These are phyloP conservation scores for Aphelenchoides besseyi DNA, from an alignment of 1,140 invertebrate species.

Conservation along the genomic window DNA sequence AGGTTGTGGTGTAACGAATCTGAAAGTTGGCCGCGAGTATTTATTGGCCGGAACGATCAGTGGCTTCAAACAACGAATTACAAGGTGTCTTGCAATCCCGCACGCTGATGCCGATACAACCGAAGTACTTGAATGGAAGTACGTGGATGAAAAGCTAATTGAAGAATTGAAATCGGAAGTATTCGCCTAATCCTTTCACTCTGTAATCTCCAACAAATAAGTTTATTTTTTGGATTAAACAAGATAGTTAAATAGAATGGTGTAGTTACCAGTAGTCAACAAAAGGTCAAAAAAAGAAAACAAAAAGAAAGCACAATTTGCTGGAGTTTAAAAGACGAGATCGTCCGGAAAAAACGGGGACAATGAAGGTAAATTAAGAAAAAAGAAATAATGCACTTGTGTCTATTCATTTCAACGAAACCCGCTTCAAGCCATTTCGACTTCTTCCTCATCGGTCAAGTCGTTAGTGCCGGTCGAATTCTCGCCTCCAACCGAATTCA, in stretches of 20 bases:
- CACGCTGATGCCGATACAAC: background rate
- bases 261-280: too few relatives aligned
- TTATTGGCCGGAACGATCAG: background rate
- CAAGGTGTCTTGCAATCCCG: background rate
- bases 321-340: too few relatives aligned
- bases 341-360: background rate
- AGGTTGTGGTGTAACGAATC: background rate
- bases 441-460: background rate
- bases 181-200: background rate
- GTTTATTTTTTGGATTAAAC: too few relatives aligned
- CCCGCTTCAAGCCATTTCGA: background rate
- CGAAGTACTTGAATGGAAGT: background rate
- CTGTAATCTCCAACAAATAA: too few relatives aligned
- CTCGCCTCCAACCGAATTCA: background rate
- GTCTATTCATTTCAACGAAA: too few relatives aligned
- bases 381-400: background rate
- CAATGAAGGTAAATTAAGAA: too few relatives aligned
- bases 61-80: background rate
- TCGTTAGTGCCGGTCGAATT: background rate
- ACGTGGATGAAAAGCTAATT: background rate
- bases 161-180: background rate
- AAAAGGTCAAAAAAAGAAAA: too few relatives aligned
- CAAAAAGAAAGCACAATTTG: constrained; percentile 6
- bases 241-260: too few relatives aligned
- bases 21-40: background rate